Evolutionary conservation across 2,113 vertebrate species (phyloP).

Genomic region (Cochlearius cochlearius): DNA sequence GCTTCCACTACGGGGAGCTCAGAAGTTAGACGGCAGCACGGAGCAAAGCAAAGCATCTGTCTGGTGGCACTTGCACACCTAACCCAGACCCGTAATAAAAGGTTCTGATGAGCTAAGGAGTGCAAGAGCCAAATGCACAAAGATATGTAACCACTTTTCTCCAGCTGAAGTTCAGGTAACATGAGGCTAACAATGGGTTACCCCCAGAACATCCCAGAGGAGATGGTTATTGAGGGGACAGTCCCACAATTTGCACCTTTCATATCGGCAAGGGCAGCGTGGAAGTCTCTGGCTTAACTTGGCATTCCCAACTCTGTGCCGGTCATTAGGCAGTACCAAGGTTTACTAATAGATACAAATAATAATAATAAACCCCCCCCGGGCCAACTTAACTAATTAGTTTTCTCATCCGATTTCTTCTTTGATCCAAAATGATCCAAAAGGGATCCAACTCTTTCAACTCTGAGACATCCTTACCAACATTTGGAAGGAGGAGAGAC

Average conservation of each 20-base stretch:
- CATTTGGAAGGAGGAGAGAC: not conserved
- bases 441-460: not conserved
- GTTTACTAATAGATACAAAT: not conserved
- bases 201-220: not conserved
- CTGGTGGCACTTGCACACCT: fast-evolving
- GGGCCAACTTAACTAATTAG: not conserved
- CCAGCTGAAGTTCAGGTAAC: not conserved
- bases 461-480: not conserved
- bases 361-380: not conserved
- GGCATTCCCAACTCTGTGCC: not conserved
- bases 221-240: fast-evolving
- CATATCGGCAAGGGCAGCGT: fast-evolving
- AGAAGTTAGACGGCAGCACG: not conserved
- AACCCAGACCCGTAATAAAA: not conserved
- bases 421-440: not conserved
- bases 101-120: not conserved
- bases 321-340: not conserved
- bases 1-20: not conserved
- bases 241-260: not conserved
- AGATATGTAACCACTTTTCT: not conserved
- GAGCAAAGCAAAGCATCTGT: not conserved
- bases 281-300: not conserved
- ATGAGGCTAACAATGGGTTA: not conserved
- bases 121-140: fast-evolving
- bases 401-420: not conserved